Evolutionary conservation across 2,888 invertebrate species (phyloP).

Genomic region (Thymelicus sylvestris): DNA sequence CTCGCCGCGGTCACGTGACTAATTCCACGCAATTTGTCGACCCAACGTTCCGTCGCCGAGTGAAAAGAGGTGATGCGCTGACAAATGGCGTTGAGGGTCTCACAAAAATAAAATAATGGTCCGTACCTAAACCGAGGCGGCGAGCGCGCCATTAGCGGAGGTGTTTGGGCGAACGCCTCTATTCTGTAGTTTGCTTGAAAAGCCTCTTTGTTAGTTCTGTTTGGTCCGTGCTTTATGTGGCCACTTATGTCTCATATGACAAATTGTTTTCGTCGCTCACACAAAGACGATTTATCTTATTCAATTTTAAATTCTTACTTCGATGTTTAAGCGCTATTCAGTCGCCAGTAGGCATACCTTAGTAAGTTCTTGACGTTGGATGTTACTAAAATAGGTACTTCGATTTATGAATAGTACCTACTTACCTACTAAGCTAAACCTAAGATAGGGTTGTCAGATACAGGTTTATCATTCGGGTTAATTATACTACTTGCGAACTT

Average conservation of each 20-base stretch:
- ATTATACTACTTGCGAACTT: too few species aligned
- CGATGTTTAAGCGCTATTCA: slow-evolving; percentile 44
- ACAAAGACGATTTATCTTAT: slow-evolving; percentile 69
- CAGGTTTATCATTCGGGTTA: too few species aligned
- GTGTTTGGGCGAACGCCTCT: slow-evolving; percentile 83
- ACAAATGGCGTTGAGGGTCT: slow-evolving; percentile 82
- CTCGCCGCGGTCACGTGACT: slow-evolving; percentile 80
- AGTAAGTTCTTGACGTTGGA: slow-evolving; percentile 7
- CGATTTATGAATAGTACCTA: background rate
- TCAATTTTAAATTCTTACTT: slow-evolving; percentile 60
- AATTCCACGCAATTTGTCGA: slow-evolving; percentile 81
- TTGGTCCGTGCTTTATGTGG: slow-evolving; percentile 80
- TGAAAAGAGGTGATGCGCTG: slow-evolving; percentile 82
- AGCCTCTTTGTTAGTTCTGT: slow-evolving; percentile 80
- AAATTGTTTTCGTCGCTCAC: slow-evolving; percentile 69
- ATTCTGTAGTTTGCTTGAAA: slow-evolving; percentile 80
- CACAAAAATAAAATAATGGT: slow-evolving; percentile 83
- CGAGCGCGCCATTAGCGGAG: slow-evolving; percentile 79
- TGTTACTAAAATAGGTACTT: background rate
- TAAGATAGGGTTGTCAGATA: too few species aligned
- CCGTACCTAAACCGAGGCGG: slow-evolving; percentile 78
- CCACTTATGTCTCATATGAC: slow-evolving; percentile 79
- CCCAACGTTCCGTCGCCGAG: slow-evolving; percentile 72
- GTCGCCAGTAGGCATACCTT: slow-evolving; percentile 33
- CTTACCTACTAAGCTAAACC: too few species aligned